Evolutionary conservation across 2,888 invertebrate genomes (phyloP).

Genomic region (Nudaria mundana): DNA sequence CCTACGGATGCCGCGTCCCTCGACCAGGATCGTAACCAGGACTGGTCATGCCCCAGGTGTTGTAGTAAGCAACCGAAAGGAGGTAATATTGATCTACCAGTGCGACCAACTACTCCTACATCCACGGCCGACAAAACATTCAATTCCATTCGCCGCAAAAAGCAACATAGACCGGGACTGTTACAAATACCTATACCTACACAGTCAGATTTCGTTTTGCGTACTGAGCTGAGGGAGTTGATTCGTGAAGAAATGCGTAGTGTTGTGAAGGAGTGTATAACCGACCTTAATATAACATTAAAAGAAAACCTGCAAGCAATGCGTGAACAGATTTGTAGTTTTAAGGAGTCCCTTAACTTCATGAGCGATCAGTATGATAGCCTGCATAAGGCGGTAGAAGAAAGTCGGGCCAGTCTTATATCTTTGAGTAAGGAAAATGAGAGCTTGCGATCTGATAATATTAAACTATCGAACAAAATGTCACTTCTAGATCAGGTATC

Average conservation of each 20-base stretch:
- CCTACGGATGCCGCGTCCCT: neutral
- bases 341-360: neutral
- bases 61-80: conserved; percentile 2
- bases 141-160: conserved; percentile 4
- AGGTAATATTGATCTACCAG: neutral
- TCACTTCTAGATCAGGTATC: neutral
- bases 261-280: conserved; percentile 1
- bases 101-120: conserved; percentile 5
- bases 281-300: neutral
- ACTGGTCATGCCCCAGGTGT: conserved; percentile 4
- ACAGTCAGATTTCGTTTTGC: neutral
- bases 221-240: neutral
- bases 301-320: neutral
- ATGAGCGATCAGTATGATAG: conserved; percentile 2
- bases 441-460: neutral
- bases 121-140: conserved; percentile 1
- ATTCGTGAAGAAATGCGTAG: conserved; percentile 6
- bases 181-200: neutral
- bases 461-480: neutral
- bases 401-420: neutral
- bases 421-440: conserved; percentile 2
- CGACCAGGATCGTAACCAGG: neutral
- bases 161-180: neutral
- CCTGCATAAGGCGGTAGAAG: neutral
- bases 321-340: neutral